These are phyloP conservation scores for Cataglyphis rosenhaueri DNA, from an alignment of 2,888 invertebrate genomes.

Conservation along the genomic window DNA sequence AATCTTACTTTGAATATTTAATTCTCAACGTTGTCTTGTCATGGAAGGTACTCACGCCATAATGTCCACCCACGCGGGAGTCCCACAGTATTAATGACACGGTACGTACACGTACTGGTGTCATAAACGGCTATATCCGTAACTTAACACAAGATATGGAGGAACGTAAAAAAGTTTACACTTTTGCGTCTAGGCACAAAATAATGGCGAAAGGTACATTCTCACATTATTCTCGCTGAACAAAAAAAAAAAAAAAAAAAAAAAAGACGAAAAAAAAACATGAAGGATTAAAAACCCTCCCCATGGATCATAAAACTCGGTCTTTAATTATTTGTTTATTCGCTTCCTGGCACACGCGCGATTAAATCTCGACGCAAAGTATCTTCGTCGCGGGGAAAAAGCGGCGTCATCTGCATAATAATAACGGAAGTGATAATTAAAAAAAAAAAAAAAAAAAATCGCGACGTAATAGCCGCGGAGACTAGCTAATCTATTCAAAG, in stretches of 20 bases:
- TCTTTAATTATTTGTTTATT: constrained; percentile 1
- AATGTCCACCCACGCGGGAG: constrained; percentile 13
- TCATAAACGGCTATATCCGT: constrained; percentile 17
- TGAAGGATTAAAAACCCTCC: not conserved
- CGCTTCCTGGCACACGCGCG: not conserved
- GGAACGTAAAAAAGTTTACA: not conserved
- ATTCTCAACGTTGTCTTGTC: constrained; percentile 4
- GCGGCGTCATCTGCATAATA: constrained; percentile 12
- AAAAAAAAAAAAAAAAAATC: constrained; percentile 44
- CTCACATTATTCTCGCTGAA: not conserved
- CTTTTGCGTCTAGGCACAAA: not conserved
- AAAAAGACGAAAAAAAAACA: not conserved
- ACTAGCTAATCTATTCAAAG: constrained; percentile 41
- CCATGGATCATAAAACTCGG: not conserved
- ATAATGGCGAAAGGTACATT: not conserved
- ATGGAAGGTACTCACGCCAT: constrained; percentile 8
- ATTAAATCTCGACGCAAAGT: constrained; percentile 33
- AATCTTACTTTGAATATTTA: constrained; percentile 35
- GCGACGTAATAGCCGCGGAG: constrained; percentile 2
- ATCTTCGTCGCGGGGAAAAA: constrained; percentile 27
- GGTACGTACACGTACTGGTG: not conserved
- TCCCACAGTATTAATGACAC: constrained; percentile 25
- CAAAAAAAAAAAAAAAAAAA: not conserved
- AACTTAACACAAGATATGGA: not conserved
- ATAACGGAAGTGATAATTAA: constrained; percentile 55